Evolutionary conservation across 1,140 invertebrate genomes (phyloP), one percentile per base, ranked within the genome.

Genomic region (Brachionus rotundiformis): DNA sequence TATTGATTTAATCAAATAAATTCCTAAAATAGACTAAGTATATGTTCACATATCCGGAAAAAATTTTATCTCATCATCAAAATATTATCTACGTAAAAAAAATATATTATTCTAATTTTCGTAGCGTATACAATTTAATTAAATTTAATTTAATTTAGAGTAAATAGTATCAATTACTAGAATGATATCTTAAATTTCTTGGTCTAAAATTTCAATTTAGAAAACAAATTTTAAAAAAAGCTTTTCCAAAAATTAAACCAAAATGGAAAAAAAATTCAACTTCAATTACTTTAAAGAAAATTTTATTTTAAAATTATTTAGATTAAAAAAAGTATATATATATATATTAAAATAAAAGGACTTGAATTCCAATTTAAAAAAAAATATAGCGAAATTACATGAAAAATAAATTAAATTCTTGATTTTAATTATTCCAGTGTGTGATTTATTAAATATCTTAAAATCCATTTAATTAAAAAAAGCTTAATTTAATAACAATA

Each of bases 341-440:
- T n/a, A n/a, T n/a, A n/a, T n/a, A 23, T 54, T 54, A 54, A 54
- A 54, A 54, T 54, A 23, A 54, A 54, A 54, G 47, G 47, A 54
- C 47, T 54, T 16, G 6, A 54, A 25, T 54, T 49, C 19, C 16
- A 19, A 39, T 39, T 49, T 19, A 25, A 49, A 49, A 49, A 49
- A 54, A 54, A 54, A 16, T n/a, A n/a, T n/a, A 54, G 47, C 47
- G 47, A 54, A 54, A 54, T 54, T 54, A 54, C 47, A 54, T 54
- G 47, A 54, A 23, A 54, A 54, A 19, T 54, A 54, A 19, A 19
- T 54, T 54, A 54, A 54, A 54, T 54, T 54, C 19, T 7, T 54
- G 47, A 54, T 54, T 54, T 54, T 8, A 19, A 54, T 54, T 54
- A 54, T 25, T 54, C 8, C 47, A 54, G n/a, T 19, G 8, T 54